A percentile compares a stretch with the other conserved stretches of the same genome.
phyloP scores from a whole-genome alignment of 2,113 vertebrate species.

The Leucoraja erinaceus region DNA sequence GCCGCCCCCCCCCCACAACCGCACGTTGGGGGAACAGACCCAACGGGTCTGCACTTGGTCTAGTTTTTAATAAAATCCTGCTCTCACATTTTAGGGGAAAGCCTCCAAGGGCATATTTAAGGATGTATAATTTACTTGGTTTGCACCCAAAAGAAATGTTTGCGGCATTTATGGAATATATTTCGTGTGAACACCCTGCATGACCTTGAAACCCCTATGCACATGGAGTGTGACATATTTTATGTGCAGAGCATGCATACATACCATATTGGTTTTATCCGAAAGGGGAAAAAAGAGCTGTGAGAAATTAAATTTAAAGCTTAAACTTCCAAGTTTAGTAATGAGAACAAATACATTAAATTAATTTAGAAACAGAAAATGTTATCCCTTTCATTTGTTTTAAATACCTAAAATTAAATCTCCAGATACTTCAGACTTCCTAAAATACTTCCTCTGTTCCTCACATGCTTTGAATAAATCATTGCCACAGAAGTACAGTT shows the following conservation, averaged over 20 bases:
- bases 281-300: neutral
- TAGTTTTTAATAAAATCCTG: neutral
- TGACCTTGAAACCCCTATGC: neutral
- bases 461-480: slow-evolving; percentile 24
- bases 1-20: too few relatives aligned
- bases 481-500: neutral
- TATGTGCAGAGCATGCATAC: neutral
- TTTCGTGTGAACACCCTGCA: neutral
- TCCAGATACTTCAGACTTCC: neutral
- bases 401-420: neutral
- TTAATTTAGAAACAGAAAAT: neutral
- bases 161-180: neutral
- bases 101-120: neutral
- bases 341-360: neutral
- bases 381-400: neutral
- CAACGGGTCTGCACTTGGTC: too few relatives aligned
- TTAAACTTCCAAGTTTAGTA: neutral
- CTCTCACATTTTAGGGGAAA: neutral
- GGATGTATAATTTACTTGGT: neutral
- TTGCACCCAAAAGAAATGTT: neutral
- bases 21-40: too few relatives aligned
- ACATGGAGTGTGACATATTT: neutral
- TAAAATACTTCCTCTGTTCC: neutral
- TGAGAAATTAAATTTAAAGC: neutral
- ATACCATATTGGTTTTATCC: neutral